A percentile compares a stretch with the other conserved stretches of the same genome.
phyloP scores from a whole-genome alignment of 2,113 vertebrate genomes.

The Trematocara variabile region DNA sequence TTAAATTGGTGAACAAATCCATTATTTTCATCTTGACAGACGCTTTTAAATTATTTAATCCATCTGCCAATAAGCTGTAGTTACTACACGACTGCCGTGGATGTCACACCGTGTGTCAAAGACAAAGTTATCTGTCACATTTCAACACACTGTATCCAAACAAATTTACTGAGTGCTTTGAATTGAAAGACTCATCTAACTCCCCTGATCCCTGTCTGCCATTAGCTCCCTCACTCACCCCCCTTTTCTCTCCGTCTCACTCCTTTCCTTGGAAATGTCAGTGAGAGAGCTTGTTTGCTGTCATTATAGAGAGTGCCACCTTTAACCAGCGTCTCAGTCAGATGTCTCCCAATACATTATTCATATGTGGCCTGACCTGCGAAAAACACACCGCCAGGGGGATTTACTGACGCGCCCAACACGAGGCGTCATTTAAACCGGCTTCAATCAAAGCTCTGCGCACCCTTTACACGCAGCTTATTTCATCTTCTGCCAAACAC shows the following conservation, averaged over 20 bases:
- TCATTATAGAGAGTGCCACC: constrained; percentile 55
- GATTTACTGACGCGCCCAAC: constrained; percentile 39
- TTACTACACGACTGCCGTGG: neutral
- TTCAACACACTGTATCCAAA: constrained; percentile 10
- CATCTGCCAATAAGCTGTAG: neutral
- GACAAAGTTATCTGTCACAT: neutral
- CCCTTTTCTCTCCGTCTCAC: neutral
- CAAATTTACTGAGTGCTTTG: constrained; percentile 4
- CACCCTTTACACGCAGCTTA: neutral
- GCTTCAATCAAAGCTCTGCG: constrained; percentile 44
- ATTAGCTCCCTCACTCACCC: neutral
- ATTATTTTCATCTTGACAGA: neutral
- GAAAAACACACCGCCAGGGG: constrained; percentile 34
- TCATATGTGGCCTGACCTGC: constrained; percentile 51
- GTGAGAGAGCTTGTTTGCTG: constrained; percentile 43
- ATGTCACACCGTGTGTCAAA: neutral
- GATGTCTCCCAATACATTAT: constrained; percentile 61
- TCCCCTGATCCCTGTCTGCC: neutral
- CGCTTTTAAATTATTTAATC: neutral
- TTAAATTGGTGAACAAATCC: neutral
- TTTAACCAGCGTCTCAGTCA: constrained; percentile 60
- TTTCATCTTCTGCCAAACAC: constrained; percentile 21
- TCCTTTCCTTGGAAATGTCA: constrained; percentile 49
- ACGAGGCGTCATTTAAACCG: constrained; percentile 43
- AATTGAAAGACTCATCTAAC: neutral